phyloP scores from a whole-genome alignment of 2,888 invertebrate species.

The Charanyca ferruginea region DNA sequence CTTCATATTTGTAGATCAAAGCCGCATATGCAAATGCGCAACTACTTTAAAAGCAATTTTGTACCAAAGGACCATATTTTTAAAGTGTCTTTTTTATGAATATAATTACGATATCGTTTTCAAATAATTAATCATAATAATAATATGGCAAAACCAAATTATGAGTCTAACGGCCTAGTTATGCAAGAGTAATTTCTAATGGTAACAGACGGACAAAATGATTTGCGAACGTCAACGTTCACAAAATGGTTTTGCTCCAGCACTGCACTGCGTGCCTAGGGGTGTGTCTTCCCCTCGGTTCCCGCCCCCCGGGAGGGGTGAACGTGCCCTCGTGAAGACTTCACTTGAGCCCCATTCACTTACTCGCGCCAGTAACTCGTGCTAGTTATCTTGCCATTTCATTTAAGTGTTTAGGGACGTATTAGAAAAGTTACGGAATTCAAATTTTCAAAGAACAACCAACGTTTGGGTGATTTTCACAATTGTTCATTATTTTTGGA shows the following conservation, averaged over 20 bases:
- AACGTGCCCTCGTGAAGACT: conserved; percentile 76
- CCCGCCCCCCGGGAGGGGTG: conserved; percentile 79
- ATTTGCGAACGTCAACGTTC: not conserved
- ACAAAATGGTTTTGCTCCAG: conserved; percentile 63
- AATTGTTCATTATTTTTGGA: too few relatives aligned
- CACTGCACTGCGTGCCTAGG: conserved; percentile 79
- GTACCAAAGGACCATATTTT: too few relatives aligned
- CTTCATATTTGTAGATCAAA: not conserved
- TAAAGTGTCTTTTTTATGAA: not conserved
- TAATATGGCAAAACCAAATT: too few relatives aligned
- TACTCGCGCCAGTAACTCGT: conserved; percentile 39
- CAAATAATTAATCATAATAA: too few relatives aligned
- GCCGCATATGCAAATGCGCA: not conserved
- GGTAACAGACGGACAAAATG: not conserved
- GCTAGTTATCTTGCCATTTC: conserved; percentile 42
- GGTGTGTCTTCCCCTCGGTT: conserved; percentile 86
- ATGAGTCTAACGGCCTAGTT: not conserved
- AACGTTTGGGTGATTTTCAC: not conserved
- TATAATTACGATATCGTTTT: too few relatives aligned
- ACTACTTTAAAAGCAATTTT: not conserved
- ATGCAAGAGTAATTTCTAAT: not conserved
- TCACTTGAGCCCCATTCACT: conserved; percentile 76
- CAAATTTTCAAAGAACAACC: not conserved
- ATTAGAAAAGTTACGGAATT: not conserved
- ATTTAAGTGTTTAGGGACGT: not conserved